Evolutionary conservation across 2,888 invertebrate genomes (phyloP), one percentile per base, ranked within the genome.

Genomic region (Syritta pipiens): DNA sequence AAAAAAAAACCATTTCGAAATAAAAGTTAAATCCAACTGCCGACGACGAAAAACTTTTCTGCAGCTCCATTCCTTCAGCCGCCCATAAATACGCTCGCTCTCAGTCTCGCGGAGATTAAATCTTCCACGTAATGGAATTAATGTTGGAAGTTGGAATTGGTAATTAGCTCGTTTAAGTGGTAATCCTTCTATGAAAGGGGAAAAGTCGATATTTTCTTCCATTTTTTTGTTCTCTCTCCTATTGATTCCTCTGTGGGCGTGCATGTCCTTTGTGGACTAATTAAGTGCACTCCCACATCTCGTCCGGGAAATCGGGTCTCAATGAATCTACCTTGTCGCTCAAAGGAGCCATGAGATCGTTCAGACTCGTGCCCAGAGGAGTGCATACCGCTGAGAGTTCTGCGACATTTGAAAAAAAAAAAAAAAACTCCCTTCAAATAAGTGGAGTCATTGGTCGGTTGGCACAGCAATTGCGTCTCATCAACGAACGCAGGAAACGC

Each of bases 121-220:
- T 77, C 71, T 55, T 60, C 26, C 48, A 71, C 55, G 72, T 72
- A 72, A 77, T 67, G 72, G 72, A 71, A 77, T 77, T 72, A 77
- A 77, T 77, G 65, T 53, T 65, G 60, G 48, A 48, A 72, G 59
- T 77, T 71, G 65, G 55, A 67, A 71, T 77, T 71, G 65, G 77
- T 77, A 77, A 77, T 77, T 77, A 72, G 77, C 48, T 67, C 65
- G 53, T 60, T 72, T 72, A 77, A 72, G 60, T 35, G 65, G 46
- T 67, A 67, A 62, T 68, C 20, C 26, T 35, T 62, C 24, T 28
- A 49, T 30, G 12, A n/a, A 30, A 22, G 28, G 28, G 28, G 9
- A 20, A 32, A 17, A 30, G 37, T 48, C 62, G 14, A 59, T 51
- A 49, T 30, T 40, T 57, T 35, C 37, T 14, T 12, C 6, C 4